Evolutionary conservation across 2,888 invertebrate species (phyloP).

Genomic region (Drosophila paramelanica): DNA sequence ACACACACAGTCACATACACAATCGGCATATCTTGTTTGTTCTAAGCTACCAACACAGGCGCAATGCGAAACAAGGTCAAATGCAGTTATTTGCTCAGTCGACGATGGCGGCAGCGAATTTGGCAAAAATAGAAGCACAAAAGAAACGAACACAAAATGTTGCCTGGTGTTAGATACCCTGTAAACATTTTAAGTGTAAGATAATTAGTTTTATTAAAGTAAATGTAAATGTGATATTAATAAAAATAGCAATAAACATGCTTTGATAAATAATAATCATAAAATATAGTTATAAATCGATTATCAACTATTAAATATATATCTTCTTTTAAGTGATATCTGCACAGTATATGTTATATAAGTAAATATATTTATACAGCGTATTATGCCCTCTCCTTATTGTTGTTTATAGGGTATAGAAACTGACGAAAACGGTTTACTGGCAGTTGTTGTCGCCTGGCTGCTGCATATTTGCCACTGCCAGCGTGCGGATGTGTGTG

Average conservation of each 20-base stretch:
- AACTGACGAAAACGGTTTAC: constrained; percentile 34
- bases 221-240: too few species aligned
- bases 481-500: constrained; percentile 10
- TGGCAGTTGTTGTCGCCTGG: constrained; percentile 44
- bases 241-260: too few species aligned
- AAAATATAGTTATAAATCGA: too few species aligned
- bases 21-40: constrained; percentile 72
- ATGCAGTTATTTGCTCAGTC: constrained; percentile 77
- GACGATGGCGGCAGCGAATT: constrained; percentile 32
- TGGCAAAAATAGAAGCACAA: constrained; percentile 42
- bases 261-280: too few species aligned
- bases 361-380: neutral
- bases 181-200: neutral
- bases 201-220: too few species aligned
- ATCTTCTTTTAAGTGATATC: too few species aligned
- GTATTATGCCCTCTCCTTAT: constrained; percentile 6
- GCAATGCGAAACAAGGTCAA: constrained; percentile 74
- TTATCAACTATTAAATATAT: too few species aligned
- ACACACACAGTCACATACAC: constrained; percentile 11
- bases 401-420: constrained; percentile 31
- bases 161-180: constrained; percentile 21
- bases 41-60: constrained; percentile 70
- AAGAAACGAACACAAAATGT: neutral
- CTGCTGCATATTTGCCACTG: constrained; percentile 39
- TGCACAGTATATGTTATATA: too few species aligned